These are phyloP conservation scores for Lagopus leucura DNA, from an alignment of 2,113 vertebrate genomes.

Conservation along the genomic window DNA sequence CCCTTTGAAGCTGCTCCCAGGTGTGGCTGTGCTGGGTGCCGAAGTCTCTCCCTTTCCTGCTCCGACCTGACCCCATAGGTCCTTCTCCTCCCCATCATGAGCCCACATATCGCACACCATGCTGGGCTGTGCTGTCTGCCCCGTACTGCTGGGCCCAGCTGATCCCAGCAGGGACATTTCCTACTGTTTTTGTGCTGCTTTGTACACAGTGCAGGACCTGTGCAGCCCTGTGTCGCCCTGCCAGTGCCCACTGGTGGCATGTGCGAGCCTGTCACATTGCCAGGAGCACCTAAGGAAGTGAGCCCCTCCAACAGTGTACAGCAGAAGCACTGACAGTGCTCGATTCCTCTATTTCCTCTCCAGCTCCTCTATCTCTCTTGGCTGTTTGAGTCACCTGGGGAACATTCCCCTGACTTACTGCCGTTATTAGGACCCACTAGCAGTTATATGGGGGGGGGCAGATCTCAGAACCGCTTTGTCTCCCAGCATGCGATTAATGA, in stretches of 20 bases:
- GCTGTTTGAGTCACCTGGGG: background rate
- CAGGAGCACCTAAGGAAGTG: background rate
- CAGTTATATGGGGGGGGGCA: background rate
- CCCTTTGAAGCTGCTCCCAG: background rate
- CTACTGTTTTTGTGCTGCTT: too few relatives aligned
- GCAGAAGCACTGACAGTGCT: background rate
- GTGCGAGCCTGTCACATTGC: background rate
- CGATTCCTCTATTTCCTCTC: background rate
- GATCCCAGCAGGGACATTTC: too few relatives aligned
- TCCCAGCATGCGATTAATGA: background rate
- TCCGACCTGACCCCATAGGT: rapidly evolving
- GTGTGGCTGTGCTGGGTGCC: rapidly evolving
- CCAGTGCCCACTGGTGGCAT: too few relatives aligned
- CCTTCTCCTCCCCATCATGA: background rate
- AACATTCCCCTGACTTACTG: background rate
- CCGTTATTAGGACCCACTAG: background rate
- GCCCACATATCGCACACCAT: too few relatives aligned
- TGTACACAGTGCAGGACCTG: too few relatives aligned
- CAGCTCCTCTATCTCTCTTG: background rate
- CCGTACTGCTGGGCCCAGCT: background rate
- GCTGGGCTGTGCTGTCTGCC: background rate
- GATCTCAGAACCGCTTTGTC: background rate
- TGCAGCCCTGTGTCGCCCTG: too few relatives aligned
- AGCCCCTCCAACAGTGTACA: background rate
- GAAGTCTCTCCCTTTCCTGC: background rate